These are phyloP conservation scores for Passer domesticus DNA, from an alignment of 2,113 vertebrate species.

Conservation along the genomic window DNA sequence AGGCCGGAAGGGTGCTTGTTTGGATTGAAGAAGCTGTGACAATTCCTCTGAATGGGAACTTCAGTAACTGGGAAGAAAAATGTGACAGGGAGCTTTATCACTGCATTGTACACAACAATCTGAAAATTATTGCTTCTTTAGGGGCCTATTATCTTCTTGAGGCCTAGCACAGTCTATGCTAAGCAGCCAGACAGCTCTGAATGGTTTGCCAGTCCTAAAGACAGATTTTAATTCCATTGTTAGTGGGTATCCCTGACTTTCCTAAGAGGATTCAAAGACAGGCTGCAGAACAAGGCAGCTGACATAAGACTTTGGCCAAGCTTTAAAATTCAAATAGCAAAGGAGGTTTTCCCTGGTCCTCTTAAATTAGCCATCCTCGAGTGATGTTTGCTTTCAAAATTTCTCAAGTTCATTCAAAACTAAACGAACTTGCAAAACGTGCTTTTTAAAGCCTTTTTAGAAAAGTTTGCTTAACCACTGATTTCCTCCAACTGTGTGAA, in stretches of 20 bases:
- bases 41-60: slow-evolving; percentile 86
- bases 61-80: slow-evolving; percentile 91
- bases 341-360: background rate
- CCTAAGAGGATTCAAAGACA: slow-evolving; percentile 78
- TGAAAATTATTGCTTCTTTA: slow-evolving; percentile 84
- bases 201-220: slow-evolving; percentile 72
- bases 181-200: slow-evolving; percentile 77
- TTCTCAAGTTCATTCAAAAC: background rate
- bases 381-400: slow-evolving; percentile 29
- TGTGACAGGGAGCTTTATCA: slow-evolving; percentile 93
- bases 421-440: background rate
- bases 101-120: slow-evolving; percentile 77
- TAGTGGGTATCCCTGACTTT: slow-evolving; percentile 69
- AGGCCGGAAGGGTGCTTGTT: slow-evolving; percentile 83
- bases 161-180: slow-evolving; percentile 79
- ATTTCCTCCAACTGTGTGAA: background rate
- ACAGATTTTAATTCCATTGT: slow-evolving; percentile 80
- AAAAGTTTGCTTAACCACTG: background rate
- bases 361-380: background rate
- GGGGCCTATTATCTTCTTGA: slow-evolving; percentile 69
- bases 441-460: background rate
- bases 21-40: slow-evolving; percentile 79
- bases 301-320: slow-evolving; percentile 32
- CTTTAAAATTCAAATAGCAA: slow-evolving; percentile 58
- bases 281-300: slow-evolving; percentile 46